Percentiles rank a stretch among this genome's conserved stretches.
Conservation (phyloP, 2,797 vertebrate species). For the Pachyuromys duprasi region DNA sequence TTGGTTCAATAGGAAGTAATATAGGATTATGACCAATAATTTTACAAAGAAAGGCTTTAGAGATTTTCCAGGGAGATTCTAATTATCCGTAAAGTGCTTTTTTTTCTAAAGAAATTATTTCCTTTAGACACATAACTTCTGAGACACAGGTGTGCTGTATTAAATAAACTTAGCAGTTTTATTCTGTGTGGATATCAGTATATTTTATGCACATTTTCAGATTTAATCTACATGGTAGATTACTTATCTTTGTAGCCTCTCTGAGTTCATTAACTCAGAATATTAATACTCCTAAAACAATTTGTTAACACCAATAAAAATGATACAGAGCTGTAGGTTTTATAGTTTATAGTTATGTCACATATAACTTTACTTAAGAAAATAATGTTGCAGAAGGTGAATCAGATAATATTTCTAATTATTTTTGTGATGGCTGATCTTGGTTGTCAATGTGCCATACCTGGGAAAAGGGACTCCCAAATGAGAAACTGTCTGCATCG, state of each 20-base stretch:
- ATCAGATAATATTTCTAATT: background rate
- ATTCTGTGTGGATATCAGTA: background rate
- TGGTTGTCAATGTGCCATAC: background rate
- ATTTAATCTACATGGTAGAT: constrained; percentile 53
- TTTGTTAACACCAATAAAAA: background rate
- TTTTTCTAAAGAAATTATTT: constrained; percentile 34
- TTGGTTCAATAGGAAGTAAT: constrained; percentile 20
- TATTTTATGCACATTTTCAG: constrained; percentile 31
- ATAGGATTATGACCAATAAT: constrained; percentile 44
- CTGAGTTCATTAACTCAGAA: constrained; percentile 21
- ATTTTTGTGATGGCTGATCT: background rate
- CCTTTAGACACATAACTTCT: constrained; percentile 43
- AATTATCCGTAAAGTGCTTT: constrained; percentile 26
- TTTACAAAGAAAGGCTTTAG: constrained; percentile 49
- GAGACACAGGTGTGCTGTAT: background rate
- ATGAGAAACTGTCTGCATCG: background rate
- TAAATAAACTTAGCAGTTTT: constrained; percentile 12
- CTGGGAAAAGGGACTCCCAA: background rate
- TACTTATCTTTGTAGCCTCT: constrained; percentile 18
- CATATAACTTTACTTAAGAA: background rate
- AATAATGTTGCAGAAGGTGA: background rate
- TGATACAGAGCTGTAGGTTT: background rate
- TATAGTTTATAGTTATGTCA: background rate
- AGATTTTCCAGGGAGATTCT: constrained; percentile 51
- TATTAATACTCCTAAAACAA: constrained; percentile 10